Percentiles rank a stretch among this genome's conserved stretches.
Evolutionary conservation across 2,113 vertebrate species (phyloP).

Genomic region (Sula dactylatra): DNA sequence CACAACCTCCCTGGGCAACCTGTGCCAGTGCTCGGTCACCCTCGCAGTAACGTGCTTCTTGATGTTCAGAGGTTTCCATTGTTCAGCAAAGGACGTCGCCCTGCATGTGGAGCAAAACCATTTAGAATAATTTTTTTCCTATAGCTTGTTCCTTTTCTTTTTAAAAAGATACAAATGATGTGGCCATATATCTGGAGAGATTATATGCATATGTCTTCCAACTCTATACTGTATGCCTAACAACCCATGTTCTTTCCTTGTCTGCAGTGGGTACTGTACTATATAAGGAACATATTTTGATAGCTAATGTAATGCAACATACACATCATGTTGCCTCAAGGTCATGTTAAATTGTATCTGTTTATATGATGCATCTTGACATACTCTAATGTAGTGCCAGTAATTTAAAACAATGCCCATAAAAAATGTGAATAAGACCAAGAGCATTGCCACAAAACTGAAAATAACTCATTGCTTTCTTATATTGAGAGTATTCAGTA

Average conservation of each 20-base stretch:
- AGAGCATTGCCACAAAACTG: not conserved
- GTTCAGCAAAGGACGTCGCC: not conserved
- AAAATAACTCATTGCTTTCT: not conserved
- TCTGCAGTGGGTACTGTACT: not conserved
- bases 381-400: constrained; percentile 28
- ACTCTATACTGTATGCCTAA: not conserved
- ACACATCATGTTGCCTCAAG: constrained; percentile 50
- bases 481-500: not conserved
- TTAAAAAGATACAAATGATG: not conserved
- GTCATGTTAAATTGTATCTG: constrained; percentile 18
- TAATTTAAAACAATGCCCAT: constrained; percentile 30
- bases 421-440: constrained; percentile 4
- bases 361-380: constrained; percentile 39
- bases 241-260: not conserved
- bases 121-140: not conserved
- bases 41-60: not conserved
- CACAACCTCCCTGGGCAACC: no score
- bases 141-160: not conserved
- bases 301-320: constrained; percentile 35
- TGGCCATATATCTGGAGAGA: not conserved
- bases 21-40: not conserved
- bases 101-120: not conserved
- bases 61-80: not conserved
- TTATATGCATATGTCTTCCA: not conserved
- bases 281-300: constrained; percentile 13